Evolutionary conservation across 2,113 vertebrate genomes (phyloP).

Genomic region (Aphelocoma coerulescens): DNA sequence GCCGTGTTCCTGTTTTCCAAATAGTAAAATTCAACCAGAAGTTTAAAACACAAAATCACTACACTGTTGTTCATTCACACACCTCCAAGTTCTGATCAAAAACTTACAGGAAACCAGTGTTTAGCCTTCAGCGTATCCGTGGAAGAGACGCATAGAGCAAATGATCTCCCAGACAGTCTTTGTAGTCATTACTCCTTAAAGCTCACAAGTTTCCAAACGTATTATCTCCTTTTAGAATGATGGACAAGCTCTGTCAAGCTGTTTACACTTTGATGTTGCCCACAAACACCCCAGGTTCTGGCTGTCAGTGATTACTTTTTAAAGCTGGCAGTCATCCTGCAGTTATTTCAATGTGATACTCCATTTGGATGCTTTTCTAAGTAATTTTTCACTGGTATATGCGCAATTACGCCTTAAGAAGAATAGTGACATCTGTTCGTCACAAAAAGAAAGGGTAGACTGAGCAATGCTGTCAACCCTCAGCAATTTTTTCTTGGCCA

Average conservation of each 20-base stretch:
- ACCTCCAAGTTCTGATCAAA: neutral
- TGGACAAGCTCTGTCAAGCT: neutral
- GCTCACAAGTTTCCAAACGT: neutral
- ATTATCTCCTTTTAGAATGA: neutral
- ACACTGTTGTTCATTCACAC: neutral
- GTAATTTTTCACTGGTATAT: neutral
- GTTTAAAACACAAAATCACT: neutral
- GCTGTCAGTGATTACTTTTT: neutral
- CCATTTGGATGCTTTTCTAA: neutral
- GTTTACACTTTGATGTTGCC: neutral
- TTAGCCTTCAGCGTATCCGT: neutral
- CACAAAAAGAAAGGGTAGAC: neutral
- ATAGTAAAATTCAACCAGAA: neutral
- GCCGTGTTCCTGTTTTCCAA: neutral
- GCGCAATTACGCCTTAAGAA: neutral
- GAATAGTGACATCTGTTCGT: neutral
- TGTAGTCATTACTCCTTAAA: neutral
- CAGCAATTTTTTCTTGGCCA: neutral
- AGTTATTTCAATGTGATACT: neutral
- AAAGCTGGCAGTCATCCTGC: neutral
- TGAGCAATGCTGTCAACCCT: neutral
- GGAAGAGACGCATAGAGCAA: neutral
- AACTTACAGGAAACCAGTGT: neutral
- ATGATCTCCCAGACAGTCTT: neutral
- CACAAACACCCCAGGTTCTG: neutral